These are phyloP conservation scores for Remorina albescens DNA, from an alignment of 2,797 vertebrate genomes.

Conservation along the genomic window DNA sequence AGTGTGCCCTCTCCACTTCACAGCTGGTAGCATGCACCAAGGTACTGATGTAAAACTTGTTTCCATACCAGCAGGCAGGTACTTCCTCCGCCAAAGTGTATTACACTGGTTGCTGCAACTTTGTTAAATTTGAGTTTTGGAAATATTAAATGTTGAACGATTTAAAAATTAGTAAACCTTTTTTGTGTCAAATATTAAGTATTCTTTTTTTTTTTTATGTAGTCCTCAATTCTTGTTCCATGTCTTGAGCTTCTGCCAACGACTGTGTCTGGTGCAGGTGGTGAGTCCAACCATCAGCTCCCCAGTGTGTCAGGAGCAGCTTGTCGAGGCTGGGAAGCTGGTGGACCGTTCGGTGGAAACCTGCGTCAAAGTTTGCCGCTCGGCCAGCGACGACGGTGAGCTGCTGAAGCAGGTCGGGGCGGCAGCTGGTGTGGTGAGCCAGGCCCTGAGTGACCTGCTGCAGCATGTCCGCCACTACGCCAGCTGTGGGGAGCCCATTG, in stretches of 20 bases:
- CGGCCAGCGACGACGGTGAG: constrained; percentile 91
- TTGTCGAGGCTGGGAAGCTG: constrained; percentile 97
- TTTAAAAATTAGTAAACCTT: background rate
- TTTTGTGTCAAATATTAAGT: background rate
- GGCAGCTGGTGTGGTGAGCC: constrained; percentile 93
- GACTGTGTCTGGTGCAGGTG: constrained; percentile 83
- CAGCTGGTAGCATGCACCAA: constrained; percentile 99
- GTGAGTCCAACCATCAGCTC: constrained; percentile 99
- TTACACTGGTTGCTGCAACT: background rate
- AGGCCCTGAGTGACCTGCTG: constrained; percentile 94
- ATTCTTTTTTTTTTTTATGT: background rate
- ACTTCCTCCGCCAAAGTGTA: background rate
- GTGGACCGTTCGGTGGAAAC: constrained; percentile 98
- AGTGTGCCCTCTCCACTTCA: constrained; percentile 97
- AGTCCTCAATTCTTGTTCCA: constrained; percentile 3
- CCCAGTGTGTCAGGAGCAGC: constrained; percentile 97
- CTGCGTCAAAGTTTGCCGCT: constrained; percentile 94
- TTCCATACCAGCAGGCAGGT: constrained; percentile 13
- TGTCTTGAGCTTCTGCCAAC: constrained; percentile 5
- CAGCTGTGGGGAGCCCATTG: constrained; percentile 96
- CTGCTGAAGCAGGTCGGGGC: constrained; percentile 95
- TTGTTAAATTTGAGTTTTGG: background rate
- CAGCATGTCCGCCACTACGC: constrained; percentile 98
- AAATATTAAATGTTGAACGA: background rate
- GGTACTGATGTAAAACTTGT: constrained; percentile 79